Evolutionary conservation across 1,140 invertebrate genomes (phyloP).

Genomic region (Lepidostoma basale): DNA sequence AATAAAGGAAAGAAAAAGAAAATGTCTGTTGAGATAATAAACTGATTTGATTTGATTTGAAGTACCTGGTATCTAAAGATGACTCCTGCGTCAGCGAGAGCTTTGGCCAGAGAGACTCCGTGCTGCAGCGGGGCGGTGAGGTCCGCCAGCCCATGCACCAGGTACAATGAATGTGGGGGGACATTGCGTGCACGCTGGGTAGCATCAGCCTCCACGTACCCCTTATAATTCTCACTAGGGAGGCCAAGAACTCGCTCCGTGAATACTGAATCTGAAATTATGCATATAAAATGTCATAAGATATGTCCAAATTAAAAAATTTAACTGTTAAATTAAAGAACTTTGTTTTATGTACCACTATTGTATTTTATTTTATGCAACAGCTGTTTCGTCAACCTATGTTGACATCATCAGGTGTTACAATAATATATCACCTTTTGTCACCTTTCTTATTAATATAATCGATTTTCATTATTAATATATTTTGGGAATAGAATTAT

Average conservation of each 20-base stretch:
- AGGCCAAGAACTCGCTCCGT: constrained; percentile 90
- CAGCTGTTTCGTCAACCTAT: too few relatives aligned
- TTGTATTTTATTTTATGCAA: too few relatives aligned
- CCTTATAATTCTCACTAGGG: constrained; percentile 88
- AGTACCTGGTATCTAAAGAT: constrained; percentile 89
- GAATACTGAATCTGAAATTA: constrained; percentile 85
- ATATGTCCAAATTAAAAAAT: too few relatives aligned
- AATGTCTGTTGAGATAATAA: neutral
- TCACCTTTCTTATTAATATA: too few relatives aligned
- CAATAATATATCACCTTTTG: too few relatives aligned
- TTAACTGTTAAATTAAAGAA: too few relatives aligned
- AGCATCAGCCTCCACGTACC: constrained; percentile 90
- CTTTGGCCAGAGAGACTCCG: constrained; percentile 84
- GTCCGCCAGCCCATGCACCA: constrained; percentile 90
- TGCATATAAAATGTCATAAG: too few relatives aligned
- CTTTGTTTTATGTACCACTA: too few relatives aligned
- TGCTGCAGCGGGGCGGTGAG: constrained; percentile 92
- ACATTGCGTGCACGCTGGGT: constrained; percentile 85
- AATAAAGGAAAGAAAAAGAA: too few relatives aligned
- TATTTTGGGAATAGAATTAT: too few relatives aligned
- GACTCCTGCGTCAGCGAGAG: constrained; percentile 83
- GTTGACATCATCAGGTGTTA: too few relatives aligned
- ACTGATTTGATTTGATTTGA: neutral
- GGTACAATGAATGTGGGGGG: constrained; percentile 82
- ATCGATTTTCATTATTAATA: too few relatives aligned